Percentiles rank a stretch among this genome's conserved stretches.
Evolutionary conservation across 2,113 vertebrate species (phyloP).

Genomic region (Microcebus griseorufus): DNA sequence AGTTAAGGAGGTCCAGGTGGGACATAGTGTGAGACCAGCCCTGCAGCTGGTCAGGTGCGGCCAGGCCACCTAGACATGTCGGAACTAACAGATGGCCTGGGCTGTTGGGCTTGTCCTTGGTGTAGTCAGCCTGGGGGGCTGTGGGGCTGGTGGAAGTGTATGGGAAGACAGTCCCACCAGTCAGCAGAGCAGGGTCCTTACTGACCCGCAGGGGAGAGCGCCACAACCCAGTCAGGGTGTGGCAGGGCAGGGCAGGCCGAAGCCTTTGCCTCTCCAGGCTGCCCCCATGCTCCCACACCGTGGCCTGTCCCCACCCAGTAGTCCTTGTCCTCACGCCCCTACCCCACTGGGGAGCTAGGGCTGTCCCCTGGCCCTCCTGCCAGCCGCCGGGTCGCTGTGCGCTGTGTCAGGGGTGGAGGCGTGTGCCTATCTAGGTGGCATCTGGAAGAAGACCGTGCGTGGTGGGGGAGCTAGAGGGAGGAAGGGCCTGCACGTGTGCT

Average conservation of each 20-base stretch:
- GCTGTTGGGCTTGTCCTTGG: not conserved
- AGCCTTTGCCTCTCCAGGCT: not conserved
- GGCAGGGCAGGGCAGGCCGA: no score
- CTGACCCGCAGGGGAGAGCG: not conserved
- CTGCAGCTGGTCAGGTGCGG: not conserved
- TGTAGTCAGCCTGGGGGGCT: not conserved
- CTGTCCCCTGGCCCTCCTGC: not conserved
- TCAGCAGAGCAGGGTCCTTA: not conserved
- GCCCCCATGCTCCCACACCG: not conserved
- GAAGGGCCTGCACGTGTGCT: not conserved
- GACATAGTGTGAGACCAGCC: not conserved
- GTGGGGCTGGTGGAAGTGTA: not conserved
- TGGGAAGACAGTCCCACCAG: fast-evolving
- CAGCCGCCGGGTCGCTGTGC: fast-evolving
- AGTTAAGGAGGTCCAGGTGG: not conserved
- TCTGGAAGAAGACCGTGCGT: not conserved
- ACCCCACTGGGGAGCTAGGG: not conserved
- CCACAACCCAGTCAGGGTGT: not conserved
- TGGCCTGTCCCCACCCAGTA: not conserved
- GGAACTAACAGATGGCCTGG: not conserved
- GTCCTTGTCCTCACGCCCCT: not conserved
- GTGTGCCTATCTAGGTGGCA: not conserved
- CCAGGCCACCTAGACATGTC: no score
- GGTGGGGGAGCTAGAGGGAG: not conserved
- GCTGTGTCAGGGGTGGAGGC: no score